Evolutionary conservation across 2,113 vertebrate genomes (phyloP), one percentile per base, ranked within the genome.

Genomic region (Nannobrachium achirus): DNA sequence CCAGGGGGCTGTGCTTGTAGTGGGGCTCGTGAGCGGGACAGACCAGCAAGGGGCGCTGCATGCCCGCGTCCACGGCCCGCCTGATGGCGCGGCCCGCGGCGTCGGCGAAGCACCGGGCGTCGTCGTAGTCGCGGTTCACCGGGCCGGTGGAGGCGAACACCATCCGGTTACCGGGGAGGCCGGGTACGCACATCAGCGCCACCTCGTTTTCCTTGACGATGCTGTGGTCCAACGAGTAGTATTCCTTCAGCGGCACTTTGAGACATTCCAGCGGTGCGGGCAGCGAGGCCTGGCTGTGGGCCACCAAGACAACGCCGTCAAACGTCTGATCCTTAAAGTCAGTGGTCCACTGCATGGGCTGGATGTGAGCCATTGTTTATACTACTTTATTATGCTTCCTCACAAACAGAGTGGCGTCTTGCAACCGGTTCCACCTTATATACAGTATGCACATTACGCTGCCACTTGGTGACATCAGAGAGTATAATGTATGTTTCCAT

Each of bases 81-180:
- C 82, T 85, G 20, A 89, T 75, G 25, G 84, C 88, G 0, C 58
- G 73, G 9, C 9, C 49, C 10, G 84, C 88, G 15, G 88, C 88
- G 14, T 89, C 88, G 3, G 73, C 80, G 63, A 86, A 89, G 49
- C 84, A 71, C 44, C 88, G 48, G 57, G 88, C 64, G 42, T 89
- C 88, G 65, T 89, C 88, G 2, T 85, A 89, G 69, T 89, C 88
- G 15, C 88, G 78, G 55, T 86, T 82, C 33, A 88, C 73, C 0
- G 84, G 86, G 9, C 88, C 88, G 3, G 88, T 89, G n/a, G 77
- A 78, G 3, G 88, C 60, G 58, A 85, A 89, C 52, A 89, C 77
- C 71, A 89, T 9, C 49, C 85, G 57, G 45, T 82, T 51, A 10
- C 87, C 85, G 1, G 87, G 85, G 7, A 89, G 51, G 53, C 55